These are phyloP conservation scores for Tetragonula carbonaria DNA, from an alignment of 2,888 invertebrate genomes.

Conservation along the genomic window DNA sequence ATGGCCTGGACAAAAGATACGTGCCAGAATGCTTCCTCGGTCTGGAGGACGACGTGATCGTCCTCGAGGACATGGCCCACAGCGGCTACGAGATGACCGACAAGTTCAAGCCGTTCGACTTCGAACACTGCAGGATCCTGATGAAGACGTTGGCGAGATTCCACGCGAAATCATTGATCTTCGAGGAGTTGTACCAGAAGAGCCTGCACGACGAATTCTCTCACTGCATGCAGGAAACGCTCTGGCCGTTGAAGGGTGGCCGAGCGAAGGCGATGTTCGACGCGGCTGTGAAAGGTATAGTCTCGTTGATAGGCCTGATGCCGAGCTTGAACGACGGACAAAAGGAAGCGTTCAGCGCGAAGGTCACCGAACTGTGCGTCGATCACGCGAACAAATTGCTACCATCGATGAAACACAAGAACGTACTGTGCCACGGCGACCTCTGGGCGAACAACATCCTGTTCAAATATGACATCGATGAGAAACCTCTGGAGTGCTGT, in stretches of 20 bases:
- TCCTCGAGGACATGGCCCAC: constrained; percentile 87
- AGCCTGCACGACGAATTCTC: constrained; percentile 73
- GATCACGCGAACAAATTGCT: constrained; percentile 70
- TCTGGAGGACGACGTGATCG: constrained; percentile 75
- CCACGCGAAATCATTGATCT: constrained; percentile 87
- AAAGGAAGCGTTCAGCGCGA: constrained; percentile 67
- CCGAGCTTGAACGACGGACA: constrained; percentile 60
- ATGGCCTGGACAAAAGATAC: constrained; percentile 59
- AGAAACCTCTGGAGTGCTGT: constrained; percentile 76
- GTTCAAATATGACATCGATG: constrained; percentile 76
- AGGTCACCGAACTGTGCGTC: constrained; percentile 44
- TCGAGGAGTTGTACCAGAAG: constrained; percentile 73
- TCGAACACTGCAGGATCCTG: constrained; percentile 87
- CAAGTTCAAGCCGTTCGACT: constrained; percentile 86
- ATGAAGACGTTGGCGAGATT: constrained; percentile 87
- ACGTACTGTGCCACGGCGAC: constrained; percentile 82
- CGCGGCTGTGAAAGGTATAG: constrained; percentile 74
- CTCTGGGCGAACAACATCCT: constrained; percentile 82
- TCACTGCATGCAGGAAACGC: constrained; percentile 74
- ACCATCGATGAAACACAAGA: constrained; percentile 74
- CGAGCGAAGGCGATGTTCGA: constrained; percentile 67
- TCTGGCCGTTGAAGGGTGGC: constrained; percentile 71
- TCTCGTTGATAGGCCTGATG: constrained; percentile 74
- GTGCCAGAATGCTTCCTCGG: constrained; percentile 76
- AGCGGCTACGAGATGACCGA: constrained; percentile 88